Evolutionary conservation across 2,113 vertebrate genomes (phyloP), one percentile per base, ranked within the genome.

Genomic region (Scytalopus superciliaris): DNA sequence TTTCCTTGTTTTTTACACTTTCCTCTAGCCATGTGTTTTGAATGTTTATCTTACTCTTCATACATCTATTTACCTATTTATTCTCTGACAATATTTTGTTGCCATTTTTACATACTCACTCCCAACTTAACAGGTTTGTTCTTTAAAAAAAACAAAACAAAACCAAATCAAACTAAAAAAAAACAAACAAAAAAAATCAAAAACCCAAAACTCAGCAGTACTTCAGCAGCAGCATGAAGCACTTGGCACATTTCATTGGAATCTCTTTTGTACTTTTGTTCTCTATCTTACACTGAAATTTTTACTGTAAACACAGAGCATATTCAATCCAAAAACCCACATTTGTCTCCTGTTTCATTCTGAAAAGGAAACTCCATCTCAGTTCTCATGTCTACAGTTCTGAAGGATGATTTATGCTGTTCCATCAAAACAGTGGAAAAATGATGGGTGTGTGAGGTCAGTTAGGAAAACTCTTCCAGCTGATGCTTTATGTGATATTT

Each of bases 241-340:
- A 52, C 21, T 82, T 84, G 53, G 57, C 66, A 79, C 7, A 44
- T 80, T 66, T 82, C 72, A n/a, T 27, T 66, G 35, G 13, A 75
- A 11, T 67, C 59, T 84, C 6, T 59, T 93, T 77, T 70, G 44
- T 56, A 70, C 62, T 94, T 93, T 91, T 91, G 40, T 88, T 93
- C 66, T 87, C 62, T 89, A 15, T 89, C 85, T 85, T 80, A n/a
- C 31, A 63, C 47, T 83, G 82, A 80, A 88, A 63, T 86, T 92
- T 90, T 94, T 96, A 85, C 82, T 70, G 55, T 92, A 96, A 95
- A 91, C 57, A 82, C 39, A 85, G 21, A 91, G 23, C 49, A 56
- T 45, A 70, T 68, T 94, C 57, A 55, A 39, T 66, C 59, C 5
- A 42, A 91, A 72, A 93, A 49, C 1, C 2, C n/a, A 47, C 59